Conservation (phyloP, 1,140 invertebrate species). For the Cydia pomonella region DNA sequence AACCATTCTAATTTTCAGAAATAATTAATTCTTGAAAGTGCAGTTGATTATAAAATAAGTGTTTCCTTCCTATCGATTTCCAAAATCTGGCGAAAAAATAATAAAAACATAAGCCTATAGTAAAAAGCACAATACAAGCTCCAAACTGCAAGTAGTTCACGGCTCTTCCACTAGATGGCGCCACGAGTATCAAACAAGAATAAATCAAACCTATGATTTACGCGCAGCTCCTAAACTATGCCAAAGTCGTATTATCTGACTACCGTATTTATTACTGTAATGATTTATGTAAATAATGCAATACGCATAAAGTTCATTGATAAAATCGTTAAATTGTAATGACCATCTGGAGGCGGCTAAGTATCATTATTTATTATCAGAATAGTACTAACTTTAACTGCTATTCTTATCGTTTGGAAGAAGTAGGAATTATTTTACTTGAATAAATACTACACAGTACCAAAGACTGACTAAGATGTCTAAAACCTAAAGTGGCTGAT, state of each 20-base stretch:
- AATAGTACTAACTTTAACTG: constrained; percentile 1
- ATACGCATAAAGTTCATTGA: constrained; percentile 44
- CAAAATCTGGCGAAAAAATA: no score
- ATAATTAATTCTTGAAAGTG: no score
- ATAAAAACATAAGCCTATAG: no score
- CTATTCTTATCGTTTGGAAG: neutral
- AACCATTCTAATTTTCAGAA: no score
- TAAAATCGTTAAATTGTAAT: constrained; percentile 38
- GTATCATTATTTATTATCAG: neutral
- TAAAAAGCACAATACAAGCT: neutral
- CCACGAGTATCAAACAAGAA: constrained; percentile 43
- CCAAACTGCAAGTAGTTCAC: constrained; percentile 34
- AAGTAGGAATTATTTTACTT: neutral
- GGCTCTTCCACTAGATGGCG: constrained; percentile 55
- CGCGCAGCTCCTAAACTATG: constrained; percentile 48
- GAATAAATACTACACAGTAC: neutral
- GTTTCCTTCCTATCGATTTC: no score
- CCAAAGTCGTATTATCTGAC: constrained; percentile 69
- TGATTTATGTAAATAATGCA: constrained; percentile 56
- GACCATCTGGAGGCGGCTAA: neutral
- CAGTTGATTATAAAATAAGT: no score
- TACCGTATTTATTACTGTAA: constrained; percentile 51
- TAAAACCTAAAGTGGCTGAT: no score
- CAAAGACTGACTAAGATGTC: no score
- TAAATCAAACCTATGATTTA: constrained; percentile 32